phyloP scores from a whole-genome alignment of 2,113 vertebrate genomes.

The Gambusia holbrooki region DNA sequence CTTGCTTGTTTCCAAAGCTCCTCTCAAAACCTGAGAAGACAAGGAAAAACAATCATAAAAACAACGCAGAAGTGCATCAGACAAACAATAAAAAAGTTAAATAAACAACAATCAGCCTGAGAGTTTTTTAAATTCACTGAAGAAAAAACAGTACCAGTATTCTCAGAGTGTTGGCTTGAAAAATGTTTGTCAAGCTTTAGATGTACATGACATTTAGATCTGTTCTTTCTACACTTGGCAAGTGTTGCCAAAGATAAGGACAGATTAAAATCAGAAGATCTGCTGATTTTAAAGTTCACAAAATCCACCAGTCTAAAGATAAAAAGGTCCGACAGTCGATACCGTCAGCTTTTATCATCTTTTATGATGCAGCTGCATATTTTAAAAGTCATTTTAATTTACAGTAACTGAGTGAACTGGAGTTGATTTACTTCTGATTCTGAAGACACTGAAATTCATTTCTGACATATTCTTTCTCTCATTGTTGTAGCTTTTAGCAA shows the following conservation, averaged over 20 bases:
- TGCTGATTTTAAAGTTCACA: slow-evolving; percentile 20
- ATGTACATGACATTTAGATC: slow-evolving; percentile 7
- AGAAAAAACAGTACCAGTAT: slow-evolving; percentile 33
- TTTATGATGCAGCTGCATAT: too few relatives aligned
- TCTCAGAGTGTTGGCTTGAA: slow-evolving; percentile 20
- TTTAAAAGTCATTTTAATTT: too few relatives aligned
- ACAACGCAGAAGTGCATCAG: not conserved
- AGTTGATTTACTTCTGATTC: too few relatives aligned
- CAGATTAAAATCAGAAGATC: slow-evolving; percentile 27
- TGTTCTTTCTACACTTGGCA: slow-evolving; percentile 23
- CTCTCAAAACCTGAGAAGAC: slow-evolving; percentile 83
- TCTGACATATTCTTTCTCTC: too few relatives aligned
- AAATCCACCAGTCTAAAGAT: slow-evolving; percentile 13
- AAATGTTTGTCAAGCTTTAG: slow-evolving; percentile 19
- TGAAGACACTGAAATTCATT: too few relatives aligned
- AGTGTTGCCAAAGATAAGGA: slow-evolving; percentile 43
- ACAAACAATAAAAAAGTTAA: not conserved
- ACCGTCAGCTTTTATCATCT: too few relatives aligned
- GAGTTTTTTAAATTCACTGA: slow-evolving; percentile 8
- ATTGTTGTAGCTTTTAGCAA: too few relatives aligned
- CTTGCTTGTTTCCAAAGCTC: slow-evolving; percentile 76
- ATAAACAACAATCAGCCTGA: not conserved
- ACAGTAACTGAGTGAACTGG: too few relatives aligned
- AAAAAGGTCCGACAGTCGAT: not conserved
- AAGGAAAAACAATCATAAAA: slow-evolving; percentile 6